phyloP scores from a whole-genome alignment of 92 coral and sea anemone genomes.

The Bergia puertoricense region DNA sequence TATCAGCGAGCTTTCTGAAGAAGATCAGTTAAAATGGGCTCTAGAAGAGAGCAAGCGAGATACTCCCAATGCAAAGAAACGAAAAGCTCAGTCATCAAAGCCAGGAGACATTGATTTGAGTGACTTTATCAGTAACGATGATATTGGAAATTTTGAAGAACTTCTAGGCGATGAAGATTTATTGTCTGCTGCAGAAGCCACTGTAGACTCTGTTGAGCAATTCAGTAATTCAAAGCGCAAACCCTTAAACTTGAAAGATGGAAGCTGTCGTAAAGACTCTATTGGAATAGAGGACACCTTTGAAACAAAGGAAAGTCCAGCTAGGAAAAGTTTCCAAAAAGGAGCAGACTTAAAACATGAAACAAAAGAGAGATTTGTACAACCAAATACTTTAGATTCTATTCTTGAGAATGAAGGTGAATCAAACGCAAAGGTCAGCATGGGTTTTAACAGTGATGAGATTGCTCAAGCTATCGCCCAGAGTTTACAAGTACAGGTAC shows the following conservation, averaged over 20 bases:
- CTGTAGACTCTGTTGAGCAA: background rate
- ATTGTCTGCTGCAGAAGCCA: constrained; percentile 6
- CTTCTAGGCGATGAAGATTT: background rate
- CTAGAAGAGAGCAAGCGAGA: constrained; percentile 1
- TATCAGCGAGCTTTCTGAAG: constrained; percentile 13
- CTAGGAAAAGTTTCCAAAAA: background rate
- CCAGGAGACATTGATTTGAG: background rate
- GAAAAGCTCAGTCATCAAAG: background rate
- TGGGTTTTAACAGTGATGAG: constrained; percentile 42
- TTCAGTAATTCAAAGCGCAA: no score
- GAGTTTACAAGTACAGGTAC: constrained; percentile 45
- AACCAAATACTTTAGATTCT: no score
- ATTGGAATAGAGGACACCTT: background rate
- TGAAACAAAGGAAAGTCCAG: background rate
- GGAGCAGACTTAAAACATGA: background rate
- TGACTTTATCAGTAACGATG: background rate
- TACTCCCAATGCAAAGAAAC: background rate
- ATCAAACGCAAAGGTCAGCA: background rate
- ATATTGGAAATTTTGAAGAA: background rate
- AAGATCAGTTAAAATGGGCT: constrained; percentile 14
- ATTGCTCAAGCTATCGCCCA: constrained; percentile 72
- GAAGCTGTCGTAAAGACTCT: background rate
- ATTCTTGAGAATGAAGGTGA: background rate
- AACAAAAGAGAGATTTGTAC: background rate
- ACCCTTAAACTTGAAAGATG: background rate